phyloP scores from a whole-genome alignment of 1,140 invertebrate species.

The Hyles euphorbiae region DNA sequence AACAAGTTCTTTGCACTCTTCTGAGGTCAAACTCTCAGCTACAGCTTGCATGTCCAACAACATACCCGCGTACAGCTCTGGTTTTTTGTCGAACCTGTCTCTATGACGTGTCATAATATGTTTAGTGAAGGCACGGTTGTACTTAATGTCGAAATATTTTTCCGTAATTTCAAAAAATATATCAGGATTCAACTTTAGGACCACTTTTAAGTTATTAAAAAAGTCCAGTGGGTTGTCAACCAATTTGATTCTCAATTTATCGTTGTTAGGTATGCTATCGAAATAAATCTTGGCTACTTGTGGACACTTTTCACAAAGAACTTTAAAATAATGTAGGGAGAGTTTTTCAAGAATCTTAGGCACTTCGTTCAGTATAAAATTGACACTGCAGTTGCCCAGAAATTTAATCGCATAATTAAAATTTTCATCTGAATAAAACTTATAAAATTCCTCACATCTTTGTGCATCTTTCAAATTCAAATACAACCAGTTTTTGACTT shows the following conservation, averaged over 20 bases:
- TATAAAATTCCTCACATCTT: slow-evolving; percentile 46
- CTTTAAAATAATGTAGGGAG: slow-evolving; percentile 34
- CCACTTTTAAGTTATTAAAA: slow-evolving; percentile 1
- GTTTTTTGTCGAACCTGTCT: slow-evolving; percentile 32
- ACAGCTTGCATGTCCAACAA: slow-evolving; percentile 36
- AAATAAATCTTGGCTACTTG: slow-evolving; percentile 18
- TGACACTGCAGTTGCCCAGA: slow-evolving; percentile 32
- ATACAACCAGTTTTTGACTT: slow-evolving; percentile 50
- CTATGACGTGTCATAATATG: slow-evolving; percentile 40
- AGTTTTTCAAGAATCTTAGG: slow-evolving; percentile 34
- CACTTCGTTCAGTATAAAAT: slow-evolving; percentile 36
- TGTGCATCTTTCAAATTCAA: slow-evolving; percentile 32
- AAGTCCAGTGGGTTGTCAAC: background rate
- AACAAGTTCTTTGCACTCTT: slow-evolving; percentile 36
- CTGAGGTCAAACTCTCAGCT: slow-evolving; percentile 25
- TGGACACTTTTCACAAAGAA: slow-evolving; percentile 11
- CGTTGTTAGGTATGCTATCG: background rate
- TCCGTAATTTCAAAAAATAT: slow-evolving; percentile 16
- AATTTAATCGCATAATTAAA: slow-evolving; percentile 44
- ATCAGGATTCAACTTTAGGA: background rate
- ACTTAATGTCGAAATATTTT: slow-evolving; percentile 5
- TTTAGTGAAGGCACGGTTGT: slow-evolving; percentile 23
- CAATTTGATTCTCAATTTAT: background rate
- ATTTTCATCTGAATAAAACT: slow-evolving; percentile 36
- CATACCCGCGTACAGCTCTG: slow-evolving; percentile 36